Evolutionary conservation across 1,140 invertebrate species (phyloP).

Genomic region (Drosophila bipectinata): DNA sequence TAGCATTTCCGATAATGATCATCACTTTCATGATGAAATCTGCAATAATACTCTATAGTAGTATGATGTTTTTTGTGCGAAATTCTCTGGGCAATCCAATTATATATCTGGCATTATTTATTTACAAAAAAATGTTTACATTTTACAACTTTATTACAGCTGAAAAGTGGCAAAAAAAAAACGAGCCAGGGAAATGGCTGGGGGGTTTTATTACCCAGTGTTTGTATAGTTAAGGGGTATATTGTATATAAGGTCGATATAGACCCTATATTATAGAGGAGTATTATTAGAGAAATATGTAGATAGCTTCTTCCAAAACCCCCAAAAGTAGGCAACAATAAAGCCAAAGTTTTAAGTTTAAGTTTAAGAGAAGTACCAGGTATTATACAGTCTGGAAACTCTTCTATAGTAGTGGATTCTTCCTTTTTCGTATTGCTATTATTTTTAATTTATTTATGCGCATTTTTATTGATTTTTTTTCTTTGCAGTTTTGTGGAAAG

Average conservation of each 20-base stretch:
- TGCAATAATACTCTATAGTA: not conserved
- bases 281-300: too few species aligned
- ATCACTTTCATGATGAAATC: conserved; percentile 1
- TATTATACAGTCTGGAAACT: too few species aligned
- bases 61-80: conserved; percentile 1
- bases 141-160: conserved; percentile 29
- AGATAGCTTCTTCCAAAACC: too few species aligned
- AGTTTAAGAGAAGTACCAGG: too few species aligned
- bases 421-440: conserved; percentile 18
- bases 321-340: too few species aligned
- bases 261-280: too few species aligned
- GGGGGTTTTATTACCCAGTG: conserved; percentile 8
- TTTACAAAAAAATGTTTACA: conserved; percentile 12
- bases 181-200: conserved; percentile 4
- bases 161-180: conserved; percentile 36
- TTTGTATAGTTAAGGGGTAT: too few species aligned
- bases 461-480: conserved; percentile 21
- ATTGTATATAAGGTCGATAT: too few species aligned
- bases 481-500: not conserved
- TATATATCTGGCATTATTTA: conserved; percentile 31
- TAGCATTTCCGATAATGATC: conserved; percentile 33
- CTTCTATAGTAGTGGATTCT: too few species aligned
- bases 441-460: conserved; percentile 39
- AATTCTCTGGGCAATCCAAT: conserved; percentile 14
- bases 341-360: too few species aligned